Percentiles rank a stretch among this genome's conserved stretches.
Evolutionary conservation across 2,113 vertebrate species (phyloP).

Genomic region (Lagopus leucura): DNA sequence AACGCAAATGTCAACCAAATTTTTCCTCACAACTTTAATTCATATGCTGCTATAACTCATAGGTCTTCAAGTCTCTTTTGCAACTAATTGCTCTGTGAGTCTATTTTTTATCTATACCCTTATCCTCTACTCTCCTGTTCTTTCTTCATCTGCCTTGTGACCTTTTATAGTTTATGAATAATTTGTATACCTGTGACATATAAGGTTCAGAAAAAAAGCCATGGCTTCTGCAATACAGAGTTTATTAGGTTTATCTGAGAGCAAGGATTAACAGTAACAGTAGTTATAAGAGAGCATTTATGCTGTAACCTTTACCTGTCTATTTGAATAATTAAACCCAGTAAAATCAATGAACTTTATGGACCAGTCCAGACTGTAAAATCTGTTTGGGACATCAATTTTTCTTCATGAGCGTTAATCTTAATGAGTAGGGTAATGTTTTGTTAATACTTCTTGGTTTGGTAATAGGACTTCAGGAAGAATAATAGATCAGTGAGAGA

Average conservation of each 20-base stretch:
- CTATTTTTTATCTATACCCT: constrained; percentile 32
- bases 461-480: neutral
- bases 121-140: constrained; percentile 10
- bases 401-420: neutral
- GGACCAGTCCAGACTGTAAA: neutral
- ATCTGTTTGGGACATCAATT: neutral
- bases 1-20: constrained; percentile 15
- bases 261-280: constrained; percentile 21
- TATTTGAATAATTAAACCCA: neutral
- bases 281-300: neutral
- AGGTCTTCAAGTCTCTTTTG: neutral
- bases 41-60: neutral
- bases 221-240: neutral
- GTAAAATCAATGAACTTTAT: constrained; percentile 14
- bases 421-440: neutral
- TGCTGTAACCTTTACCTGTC: neutral
- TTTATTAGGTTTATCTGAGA: constrained; percentile 26
- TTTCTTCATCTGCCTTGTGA: constrained; percentile 26
- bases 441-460: neutral
- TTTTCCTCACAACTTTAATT: neutral
- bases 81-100: constrained; percentile 8
- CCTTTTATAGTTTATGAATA: constrained; percentile 65
- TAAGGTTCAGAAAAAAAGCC: constrained; percentile 14
- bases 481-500: constrained; percentile 16
- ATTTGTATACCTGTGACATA: constrained; percentile 51